These are phyloP conservation scores for Echinometra lucunter DNA, from an alignment of 53 echinoderm and acorn worm species.

Conservation along the genomic window DNA sequence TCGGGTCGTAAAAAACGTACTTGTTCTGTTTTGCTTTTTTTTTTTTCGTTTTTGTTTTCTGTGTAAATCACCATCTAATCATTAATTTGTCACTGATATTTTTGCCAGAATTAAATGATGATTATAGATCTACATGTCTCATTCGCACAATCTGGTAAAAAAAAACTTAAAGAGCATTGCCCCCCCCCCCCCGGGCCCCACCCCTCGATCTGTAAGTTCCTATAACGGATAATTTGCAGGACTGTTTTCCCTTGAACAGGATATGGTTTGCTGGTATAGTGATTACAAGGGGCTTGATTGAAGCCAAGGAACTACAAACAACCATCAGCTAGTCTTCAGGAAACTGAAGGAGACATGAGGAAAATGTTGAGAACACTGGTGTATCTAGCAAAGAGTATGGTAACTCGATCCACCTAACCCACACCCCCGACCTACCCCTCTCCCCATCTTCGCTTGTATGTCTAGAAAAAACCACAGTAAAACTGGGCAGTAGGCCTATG, in stretches of 20 bases:
- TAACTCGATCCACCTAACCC: neutral
- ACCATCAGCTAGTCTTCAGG: neutral
- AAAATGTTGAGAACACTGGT: neutral
- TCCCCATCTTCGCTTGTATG: neutral
- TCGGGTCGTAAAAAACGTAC: too few species aligned
- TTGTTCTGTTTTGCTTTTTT: too few species aligned
- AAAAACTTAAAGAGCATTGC: neutral
- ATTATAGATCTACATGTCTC: neutral
- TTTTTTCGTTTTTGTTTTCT: neutral
- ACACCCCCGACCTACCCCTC: neutral
- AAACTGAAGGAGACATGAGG: conserved; percentile 7
- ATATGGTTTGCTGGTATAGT: neutral
- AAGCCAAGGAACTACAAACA: neutral
- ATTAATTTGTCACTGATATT: too few species aligned
- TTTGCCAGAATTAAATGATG: neutral
- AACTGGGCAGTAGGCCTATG: neutral
- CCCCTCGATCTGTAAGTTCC: neutral
- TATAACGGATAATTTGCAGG: neutral
- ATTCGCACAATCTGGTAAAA: neutral
- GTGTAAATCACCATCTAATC: neutral
- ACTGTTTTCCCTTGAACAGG: neutral
- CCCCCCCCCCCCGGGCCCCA: neutral
- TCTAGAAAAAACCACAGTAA: neutral
- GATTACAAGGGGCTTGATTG: neutral
- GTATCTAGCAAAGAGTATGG: neutral